A percentile compares a stretch with the other conserved stretches of the same genome.
Evolutionary conservation across 2,797 vertebrate species (phyloP).

Genomic region (Myotis pilosus): DNA sequence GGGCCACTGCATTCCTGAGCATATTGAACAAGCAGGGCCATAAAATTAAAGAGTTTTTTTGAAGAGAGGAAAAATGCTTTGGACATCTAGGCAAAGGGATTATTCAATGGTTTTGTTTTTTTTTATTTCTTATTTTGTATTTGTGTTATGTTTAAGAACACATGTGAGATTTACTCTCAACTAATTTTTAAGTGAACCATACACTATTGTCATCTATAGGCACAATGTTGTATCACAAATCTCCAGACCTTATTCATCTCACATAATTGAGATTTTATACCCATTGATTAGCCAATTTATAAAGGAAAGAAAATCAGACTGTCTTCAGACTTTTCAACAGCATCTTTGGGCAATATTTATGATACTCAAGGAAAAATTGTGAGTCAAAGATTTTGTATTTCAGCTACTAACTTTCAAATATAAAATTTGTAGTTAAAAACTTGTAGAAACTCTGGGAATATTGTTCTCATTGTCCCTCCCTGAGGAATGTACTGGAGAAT

Average conservation of each 20-base stretch:
- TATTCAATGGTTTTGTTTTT: background rate
- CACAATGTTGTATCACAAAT: background rate
- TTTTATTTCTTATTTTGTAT: background rate
- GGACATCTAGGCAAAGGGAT: background rate
- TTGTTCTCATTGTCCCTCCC: background rate
- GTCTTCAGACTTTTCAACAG: background rate
- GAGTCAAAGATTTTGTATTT: background rate
- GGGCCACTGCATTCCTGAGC: rapidly evolving
- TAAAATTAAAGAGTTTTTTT: background rate
- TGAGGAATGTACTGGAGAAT: background rate
- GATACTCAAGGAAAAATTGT: background rate
- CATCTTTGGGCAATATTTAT: background rate
- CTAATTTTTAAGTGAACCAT: background rate
- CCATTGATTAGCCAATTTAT: background rate
- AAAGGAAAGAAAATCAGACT: background rate
- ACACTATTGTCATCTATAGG: background rate
- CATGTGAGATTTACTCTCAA: background rate
- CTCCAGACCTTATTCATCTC: background rate
- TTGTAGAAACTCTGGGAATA: no score
- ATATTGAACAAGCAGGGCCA: rapidly evolving
- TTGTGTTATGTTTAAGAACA: background rate
- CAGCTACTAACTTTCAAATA: background rate
- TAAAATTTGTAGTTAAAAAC: background rate
- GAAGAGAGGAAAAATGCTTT: background rate
- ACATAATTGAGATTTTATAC: background rate